Conservation (phyloP, 2,797 vertebrate species). For the Setipinna tenuifilis region DNA sequence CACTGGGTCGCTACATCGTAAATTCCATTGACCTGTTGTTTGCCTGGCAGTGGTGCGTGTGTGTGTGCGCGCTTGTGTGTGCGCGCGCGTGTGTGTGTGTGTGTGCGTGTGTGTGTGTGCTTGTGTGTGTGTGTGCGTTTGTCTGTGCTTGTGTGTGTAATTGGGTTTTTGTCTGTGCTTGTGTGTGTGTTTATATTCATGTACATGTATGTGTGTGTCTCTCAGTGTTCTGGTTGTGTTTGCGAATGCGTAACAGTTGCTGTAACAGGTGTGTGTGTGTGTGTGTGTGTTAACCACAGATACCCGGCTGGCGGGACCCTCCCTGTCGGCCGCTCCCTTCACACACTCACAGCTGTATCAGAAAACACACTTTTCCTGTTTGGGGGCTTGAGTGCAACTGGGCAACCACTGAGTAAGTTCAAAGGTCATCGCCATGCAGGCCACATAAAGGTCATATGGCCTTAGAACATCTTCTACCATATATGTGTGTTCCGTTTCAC, state of each 20-base stretch:
- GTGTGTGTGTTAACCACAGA: slow-evolving; percentile 53
- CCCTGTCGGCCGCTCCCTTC: slow-evolving; percentile 88
- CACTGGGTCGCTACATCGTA: not conserved
- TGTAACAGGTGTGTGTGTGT: not conserved
- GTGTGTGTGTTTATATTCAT: not conserved
- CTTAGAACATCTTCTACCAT: not conserved
- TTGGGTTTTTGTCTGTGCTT: not conserved
- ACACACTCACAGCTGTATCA: slow-evolving; percentile 85
- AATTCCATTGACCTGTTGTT: not conserved
- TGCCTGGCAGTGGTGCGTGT: not conserved
- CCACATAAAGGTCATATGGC: not conserved
- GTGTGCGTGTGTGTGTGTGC: not conserved
- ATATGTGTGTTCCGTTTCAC: not conserved
- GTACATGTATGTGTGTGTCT: not conserved
- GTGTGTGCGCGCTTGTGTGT: not conserved
- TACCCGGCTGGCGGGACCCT: slow-evolving; percentile 45
- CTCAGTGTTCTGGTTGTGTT: too few species aligned
- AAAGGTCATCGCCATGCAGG: not conserved
- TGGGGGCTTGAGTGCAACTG: slow-evolving; percentile 85
- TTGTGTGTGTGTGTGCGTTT: not conserved
- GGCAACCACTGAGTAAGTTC: slow-evolving; percentile 87
- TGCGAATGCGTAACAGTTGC: too few species aligned
- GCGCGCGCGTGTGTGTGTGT: not conserved
- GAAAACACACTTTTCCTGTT: slow-evolving; percentile 87
- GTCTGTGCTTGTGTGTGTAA: not conserved